A percentile compares a stretch with the other conserved stretches of the same genome.
Conservation (phyloP, 2,888 invertebrate genomes). For the Pilophorus perplexus region DNA sequence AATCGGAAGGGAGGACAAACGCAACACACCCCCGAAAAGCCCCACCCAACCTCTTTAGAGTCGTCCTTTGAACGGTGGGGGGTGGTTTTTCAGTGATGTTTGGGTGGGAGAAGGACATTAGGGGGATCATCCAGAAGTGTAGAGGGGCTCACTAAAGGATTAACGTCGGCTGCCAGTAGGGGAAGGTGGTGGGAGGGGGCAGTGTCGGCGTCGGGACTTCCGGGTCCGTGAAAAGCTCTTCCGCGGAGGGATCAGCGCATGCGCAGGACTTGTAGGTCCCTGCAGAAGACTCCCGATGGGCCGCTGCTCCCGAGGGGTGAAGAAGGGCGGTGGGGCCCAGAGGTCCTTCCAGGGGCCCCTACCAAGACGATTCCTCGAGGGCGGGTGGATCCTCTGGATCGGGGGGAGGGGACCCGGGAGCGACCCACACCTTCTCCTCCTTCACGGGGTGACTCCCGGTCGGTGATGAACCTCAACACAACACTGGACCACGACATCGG, state of each 20-base stretch:
- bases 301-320: no score
- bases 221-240: not conserved
- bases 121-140: no score
- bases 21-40: no score
- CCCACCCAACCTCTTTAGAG: no score
- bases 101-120: no score
- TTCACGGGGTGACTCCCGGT: not conserved
- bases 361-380: no score
- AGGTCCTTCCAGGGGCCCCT: no score
- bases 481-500: constrained; percentile 8
- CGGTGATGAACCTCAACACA: no score
- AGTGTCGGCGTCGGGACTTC: not conserved
- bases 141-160: not conserved
- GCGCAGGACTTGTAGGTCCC: not conserved
- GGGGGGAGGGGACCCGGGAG: constrained; percentile 23
- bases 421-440: constrained; percentile 15
- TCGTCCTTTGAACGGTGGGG: no score
- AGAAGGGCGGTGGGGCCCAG: no score
- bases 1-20: no score
- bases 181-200: not conserved
- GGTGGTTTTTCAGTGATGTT: no score
- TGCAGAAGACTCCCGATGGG: not conserved
- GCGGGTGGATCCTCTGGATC: not conserved
- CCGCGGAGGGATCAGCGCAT: not conserved
- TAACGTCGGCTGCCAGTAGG: not conserved